These are phyloP conservation scores for Lithobates sylvaticus DNA, from an alignment of 2,797 vertebrate species.

Conservation along the genomic window DNA sequence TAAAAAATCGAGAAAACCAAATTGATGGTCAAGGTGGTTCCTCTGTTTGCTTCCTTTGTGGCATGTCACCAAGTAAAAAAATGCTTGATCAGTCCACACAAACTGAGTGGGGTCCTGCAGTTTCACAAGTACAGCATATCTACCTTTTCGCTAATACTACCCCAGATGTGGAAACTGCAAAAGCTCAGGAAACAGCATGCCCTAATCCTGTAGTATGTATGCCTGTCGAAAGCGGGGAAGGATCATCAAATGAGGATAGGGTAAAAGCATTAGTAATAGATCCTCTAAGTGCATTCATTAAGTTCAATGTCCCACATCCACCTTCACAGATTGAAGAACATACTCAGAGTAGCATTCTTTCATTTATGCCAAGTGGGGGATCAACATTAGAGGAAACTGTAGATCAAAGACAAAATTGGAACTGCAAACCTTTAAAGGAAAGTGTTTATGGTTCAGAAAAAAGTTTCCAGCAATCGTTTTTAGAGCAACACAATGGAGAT, in stretches of 20 bases:
- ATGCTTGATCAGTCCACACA: neutral
- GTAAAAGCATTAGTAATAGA: neutral
- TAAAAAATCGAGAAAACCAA: neutral
- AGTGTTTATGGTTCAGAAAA: neutral
- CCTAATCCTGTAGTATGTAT: neutral
- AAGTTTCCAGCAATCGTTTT: neutral
- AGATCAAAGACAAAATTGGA: neutral
- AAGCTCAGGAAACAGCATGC: neutral
- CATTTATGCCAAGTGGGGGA: neutral
- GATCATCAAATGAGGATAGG: neutral
- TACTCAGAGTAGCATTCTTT: neutral
- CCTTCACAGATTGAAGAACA: neutral
- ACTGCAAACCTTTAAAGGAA: neutral
- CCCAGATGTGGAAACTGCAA: neutral
- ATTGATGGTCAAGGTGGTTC: neutral
- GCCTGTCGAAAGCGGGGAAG: neutral
- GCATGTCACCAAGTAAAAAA: neutral
- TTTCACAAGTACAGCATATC: neutral
- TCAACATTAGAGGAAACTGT: neutral
- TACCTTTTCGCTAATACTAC: neutral
- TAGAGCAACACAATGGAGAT: neutral
- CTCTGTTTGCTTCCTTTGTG: neutral
- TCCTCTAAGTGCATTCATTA: neutral
- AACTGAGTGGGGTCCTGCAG: neutral
- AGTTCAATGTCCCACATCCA: neutral